phyloP scores from a whole-genome alignment of 2,797 vertebrate genomes.

The Furcifer pardalis region DNA sequence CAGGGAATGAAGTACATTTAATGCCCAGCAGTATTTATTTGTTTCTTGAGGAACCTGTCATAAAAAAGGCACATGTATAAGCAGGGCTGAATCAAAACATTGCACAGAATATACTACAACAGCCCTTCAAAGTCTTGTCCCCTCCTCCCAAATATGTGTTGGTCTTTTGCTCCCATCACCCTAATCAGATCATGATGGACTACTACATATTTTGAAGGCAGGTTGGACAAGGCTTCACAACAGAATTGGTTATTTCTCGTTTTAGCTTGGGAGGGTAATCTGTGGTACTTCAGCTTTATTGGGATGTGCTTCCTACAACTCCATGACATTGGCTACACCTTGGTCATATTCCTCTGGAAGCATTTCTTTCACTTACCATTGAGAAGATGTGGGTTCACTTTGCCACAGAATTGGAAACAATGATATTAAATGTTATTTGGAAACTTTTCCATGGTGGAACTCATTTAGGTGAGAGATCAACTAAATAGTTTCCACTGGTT shows the following conservation, averaged over 20 bases:
- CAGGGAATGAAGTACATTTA: not conserved
- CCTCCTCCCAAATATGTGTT: too few relatives aligned
- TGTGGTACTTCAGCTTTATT: not conserved
- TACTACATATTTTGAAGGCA: not conserved
- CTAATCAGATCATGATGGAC: too few relatives aligned
- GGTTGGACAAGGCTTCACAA: not conserved
- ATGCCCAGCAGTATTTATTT: constrained; percentile 5
- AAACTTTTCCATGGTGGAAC: too few relatives aligned
- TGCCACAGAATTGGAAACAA: too few relatives aligned
- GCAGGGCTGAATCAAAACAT: not conserved
- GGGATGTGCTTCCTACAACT: not conserved
- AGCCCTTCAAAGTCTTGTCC: too few relatives aligned
- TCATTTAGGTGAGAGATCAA: too few relatives aligned
- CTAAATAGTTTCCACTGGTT: too few relatives aligned
- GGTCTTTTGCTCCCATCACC: too few relatives aligned
- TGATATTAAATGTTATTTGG: too few relatives aligned
- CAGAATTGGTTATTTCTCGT: not conserved
- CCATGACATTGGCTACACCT: not conserved
- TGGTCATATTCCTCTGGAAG: too few relatives aligned
- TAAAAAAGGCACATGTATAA: not conserved
- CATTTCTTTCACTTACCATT: too few relatives aligned
- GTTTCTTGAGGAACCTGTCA: not conserved
- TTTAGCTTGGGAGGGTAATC: not conserved
- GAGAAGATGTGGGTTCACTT: too few relatives aligned
- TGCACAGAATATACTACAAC: not conserved